Percentiles rank a stretch among this genome's conserved stretches.
Conservation (phyloP, 1,140 invertebrate genomes). For the Drosophila ironensis region DNA sequence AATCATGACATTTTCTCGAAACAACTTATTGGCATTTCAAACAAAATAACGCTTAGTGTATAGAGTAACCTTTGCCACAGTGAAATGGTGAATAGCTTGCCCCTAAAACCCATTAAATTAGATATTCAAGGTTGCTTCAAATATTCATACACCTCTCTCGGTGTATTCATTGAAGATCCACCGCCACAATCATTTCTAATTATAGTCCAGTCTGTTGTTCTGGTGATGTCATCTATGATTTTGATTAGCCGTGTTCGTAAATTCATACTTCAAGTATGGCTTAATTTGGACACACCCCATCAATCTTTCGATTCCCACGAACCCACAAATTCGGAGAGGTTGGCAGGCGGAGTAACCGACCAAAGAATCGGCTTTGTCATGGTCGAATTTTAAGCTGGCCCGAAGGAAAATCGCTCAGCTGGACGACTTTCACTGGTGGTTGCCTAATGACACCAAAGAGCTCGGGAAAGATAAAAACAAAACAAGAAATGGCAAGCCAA, state of each 20-base stretch:
- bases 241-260: constrained; percentile 4
- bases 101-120: too few species aligned
- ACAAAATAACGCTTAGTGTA: background rate
- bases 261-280: constrained; percentile 27
- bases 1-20: too few species aligned
- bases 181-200: constrained; percentile 34
- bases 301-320: constrained; percentile 31
- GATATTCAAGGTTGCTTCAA: too few species aligned
- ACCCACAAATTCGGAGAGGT: background rate
- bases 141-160: background rate
- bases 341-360: background rate
- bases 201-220: constrained; percentile 30
- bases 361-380: constrained; percentile 51
- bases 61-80: background rate
- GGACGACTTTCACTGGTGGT: constrained; percentile 61
- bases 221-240: constrained; percentile 30
- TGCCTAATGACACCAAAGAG: constrained; percentile 56
- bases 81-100: too few species aligned
- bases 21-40: too few species aligned
- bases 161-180: constrained; percentile 7
- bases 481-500: constrained; percentile 22
- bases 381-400: constrained; percentile 27
- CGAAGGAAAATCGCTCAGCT: constrained; percentile 46
- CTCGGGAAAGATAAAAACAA: background rate
- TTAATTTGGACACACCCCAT: constrained; percentile 36